These are phyloP conservation scores for Alethe diademata DNA, from an alignment of 2,113 vertebrate species.

Conservation along the genomic window DNA sequence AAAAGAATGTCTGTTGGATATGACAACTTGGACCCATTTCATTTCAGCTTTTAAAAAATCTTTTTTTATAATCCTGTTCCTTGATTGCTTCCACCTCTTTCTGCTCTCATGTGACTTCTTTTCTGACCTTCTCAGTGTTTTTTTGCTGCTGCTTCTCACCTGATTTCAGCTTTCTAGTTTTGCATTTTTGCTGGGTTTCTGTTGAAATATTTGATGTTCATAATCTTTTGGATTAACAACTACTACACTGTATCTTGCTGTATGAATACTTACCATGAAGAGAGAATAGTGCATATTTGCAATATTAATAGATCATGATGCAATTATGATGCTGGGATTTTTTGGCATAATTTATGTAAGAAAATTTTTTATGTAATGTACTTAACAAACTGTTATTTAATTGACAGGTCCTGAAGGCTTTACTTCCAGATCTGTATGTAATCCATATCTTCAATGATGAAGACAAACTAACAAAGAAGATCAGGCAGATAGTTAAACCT, in stretches of 20 bases:
- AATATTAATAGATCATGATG: neutral
- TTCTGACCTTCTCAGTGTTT: neutral
- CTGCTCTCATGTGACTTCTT: neutral
- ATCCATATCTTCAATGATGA: neutral
- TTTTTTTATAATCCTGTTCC: neutral
- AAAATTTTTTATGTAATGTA: neutral
- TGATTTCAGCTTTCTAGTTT: neutral
- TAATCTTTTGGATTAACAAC: neutral
- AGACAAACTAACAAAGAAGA: neutral
- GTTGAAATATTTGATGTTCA: neutral
- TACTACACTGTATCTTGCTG: neutral
- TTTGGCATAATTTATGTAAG: neutral
- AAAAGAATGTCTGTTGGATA: neutral
- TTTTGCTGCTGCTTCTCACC: neutral
- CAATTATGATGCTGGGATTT: neutral
- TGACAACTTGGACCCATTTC: neutral
- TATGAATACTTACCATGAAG: neutral
- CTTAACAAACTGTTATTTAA: neutral
- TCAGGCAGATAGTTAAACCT: neutral
- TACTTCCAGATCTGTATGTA: neutral
- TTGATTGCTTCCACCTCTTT: conserved; percentile 1
- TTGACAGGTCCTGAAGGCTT: neutral
- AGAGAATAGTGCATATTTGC: neutral
- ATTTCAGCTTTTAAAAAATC: neutral
- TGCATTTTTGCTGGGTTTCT: neutral